Percentiles rank a stretch among this genome's conserved stretches.
phyloP scores from a whole-genome alignment of 2,797 vertebrate species.

The Ficedula albicollis region DNA sequence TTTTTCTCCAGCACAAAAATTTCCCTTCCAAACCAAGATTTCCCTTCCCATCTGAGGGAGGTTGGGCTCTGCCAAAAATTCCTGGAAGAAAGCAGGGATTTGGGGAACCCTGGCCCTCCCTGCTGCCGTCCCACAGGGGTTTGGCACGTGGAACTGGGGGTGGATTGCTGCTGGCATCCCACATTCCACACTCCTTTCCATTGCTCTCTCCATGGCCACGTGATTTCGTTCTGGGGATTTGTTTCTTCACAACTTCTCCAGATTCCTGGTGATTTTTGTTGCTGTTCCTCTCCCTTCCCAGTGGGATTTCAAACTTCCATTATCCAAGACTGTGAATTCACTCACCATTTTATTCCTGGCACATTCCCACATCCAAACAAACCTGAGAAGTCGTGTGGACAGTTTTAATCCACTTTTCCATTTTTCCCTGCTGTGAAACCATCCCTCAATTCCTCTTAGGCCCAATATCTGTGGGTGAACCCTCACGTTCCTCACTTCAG shows the following conservation, averaged over 20 bases:
- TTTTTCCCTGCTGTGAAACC: not conserved
- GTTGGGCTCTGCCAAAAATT: not conserved
- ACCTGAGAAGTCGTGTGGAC: not conserved
- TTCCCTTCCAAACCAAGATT: not conserved
- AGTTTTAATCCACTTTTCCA: rapidly evolving
- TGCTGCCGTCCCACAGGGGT: not conserved
- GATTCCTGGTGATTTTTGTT: not conserved
- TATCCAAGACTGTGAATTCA: rapidly evolving
- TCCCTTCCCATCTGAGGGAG: not conserved
- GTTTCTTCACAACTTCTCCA: not conserved
- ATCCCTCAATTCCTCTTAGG: not conserved
- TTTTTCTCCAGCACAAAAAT: not conserved
- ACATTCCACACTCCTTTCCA: not conserved
- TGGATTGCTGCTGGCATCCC: not conserved
- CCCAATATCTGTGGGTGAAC: not conserved
- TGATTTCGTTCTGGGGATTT: not conserved
- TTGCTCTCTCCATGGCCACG: not conserved
- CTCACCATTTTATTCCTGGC: not conserved
- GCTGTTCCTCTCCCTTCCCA: not conserved
- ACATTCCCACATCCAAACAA: not conserved
- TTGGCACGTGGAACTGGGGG: not conserved
- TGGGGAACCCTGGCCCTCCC: not conserved
- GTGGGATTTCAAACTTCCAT: not conserved
- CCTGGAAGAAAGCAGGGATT: not conserved
- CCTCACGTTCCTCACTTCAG: not conserved